Conservation (phyloP, 2,888 invertebrate species). For the Meloe dianella region DNA sequence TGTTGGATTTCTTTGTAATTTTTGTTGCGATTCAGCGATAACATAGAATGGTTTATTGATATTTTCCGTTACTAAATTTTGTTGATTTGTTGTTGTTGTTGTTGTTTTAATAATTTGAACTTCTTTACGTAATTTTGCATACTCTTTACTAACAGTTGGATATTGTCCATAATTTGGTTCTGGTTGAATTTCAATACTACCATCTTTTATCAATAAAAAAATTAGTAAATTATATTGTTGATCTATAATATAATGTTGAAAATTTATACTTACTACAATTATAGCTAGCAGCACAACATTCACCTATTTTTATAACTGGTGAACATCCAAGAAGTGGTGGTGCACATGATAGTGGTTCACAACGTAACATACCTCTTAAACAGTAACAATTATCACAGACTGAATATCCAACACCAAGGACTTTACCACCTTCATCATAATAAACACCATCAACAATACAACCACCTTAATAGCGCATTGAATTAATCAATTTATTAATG, state of each 20-base stretch:
- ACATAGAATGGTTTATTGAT: slow-evolving; percentile 47
- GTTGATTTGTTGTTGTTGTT: slow-evolving; percentile 20
- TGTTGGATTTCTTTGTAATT: slow-evolving; percentile 43
- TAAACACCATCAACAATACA: slow-evolving; percentile 68
- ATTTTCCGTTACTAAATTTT: slow-evolving; percentile 21
- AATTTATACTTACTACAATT: slow-evolving; percentile 73
- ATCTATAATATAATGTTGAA: no score
- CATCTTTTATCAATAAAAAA: slow-evolving; percentile 53
- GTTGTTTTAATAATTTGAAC: slow-evolving; percentile 34
- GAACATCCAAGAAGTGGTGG: slow-evolving; percentile 76
- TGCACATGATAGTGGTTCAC: slow-evolving; percentile 78
- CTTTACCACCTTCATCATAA: slow-evolving; percentile 75
- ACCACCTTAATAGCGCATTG: slow-evolving; percentile 56
- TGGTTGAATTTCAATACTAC: slow-evolving; percentile 63
- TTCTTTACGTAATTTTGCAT: slow-evolving; percentile 63
- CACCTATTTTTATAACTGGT: slow-evolving; percentile 76
- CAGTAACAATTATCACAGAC: slow-evolving; percentile 84
- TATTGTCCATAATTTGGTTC: slow-evolving; percentile 62
- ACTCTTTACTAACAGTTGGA: slow-evolving; percentile 63
- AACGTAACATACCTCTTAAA: slow-evolving; percentile 73
- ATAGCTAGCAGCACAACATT: slow-evolving; percentile 86
- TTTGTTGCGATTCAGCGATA: slow-evolving; percentile 45
- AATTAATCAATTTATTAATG: slow-evolving; percentile 10
- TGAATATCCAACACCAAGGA: slow-evolving; percentile 64
- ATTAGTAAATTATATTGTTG: neutral